A percentile compares a stretch with the other conserved stretches of the same genome.
Evolutionary conservation across 2,113 vertebrate genomes (phyloP).

Genomic region (Zosterops pallidus): DNA sequence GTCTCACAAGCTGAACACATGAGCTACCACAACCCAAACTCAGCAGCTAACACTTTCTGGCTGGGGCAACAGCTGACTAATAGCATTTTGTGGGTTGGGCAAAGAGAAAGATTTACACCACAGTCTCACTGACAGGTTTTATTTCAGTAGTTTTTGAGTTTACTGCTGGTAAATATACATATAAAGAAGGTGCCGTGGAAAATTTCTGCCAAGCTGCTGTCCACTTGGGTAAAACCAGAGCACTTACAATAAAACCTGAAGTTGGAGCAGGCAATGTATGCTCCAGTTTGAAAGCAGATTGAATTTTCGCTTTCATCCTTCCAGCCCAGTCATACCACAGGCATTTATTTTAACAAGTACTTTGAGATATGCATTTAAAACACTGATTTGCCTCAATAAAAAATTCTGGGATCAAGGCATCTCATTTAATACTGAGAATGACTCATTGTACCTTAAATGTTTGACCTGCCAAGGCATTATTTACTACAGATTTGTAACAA

Average conservation of each 20-base stretch:
- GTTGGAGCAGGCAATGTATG: background rate
- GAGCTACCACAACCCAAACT: background rate
- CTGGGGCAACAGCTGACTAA: background rate
- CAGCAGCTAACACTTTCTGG: background rate
- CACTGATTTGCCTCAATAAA: background rate
- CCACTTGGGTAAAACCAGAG: background rate
- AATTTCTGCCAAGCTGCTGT: background rate
- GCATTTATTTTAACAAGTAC: conserved; percentile 1
- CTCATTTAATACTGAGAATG: background rate
- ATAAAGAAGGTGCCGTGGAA: background rate
- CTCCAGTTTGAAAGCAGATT: background rate
- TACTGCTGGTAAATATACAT: background rate
- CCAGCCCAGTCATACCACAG: background rate
- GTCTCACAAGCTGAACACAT: background rate
- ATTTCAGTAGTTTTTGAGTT: background rate
- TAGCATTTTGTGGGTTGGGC: background rate
- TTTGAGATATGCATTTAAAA: background rate
- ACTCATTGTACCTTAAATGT: background rate
- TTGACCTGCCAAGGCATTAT: background rate
- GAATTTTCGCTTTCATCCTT: background rate
- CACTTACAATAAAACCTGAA: background rate
- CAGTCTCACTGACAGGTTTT: background rate
- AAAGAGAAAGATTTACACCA: background rate
- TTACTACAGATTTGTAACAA: background rate
- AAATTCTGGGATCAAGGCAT: background rate